These are phyloP conservation scores for Arge pagana DNA, from an alignment of 2,888 invertebrate genomes.

Conservation along the genomic window DNA sequence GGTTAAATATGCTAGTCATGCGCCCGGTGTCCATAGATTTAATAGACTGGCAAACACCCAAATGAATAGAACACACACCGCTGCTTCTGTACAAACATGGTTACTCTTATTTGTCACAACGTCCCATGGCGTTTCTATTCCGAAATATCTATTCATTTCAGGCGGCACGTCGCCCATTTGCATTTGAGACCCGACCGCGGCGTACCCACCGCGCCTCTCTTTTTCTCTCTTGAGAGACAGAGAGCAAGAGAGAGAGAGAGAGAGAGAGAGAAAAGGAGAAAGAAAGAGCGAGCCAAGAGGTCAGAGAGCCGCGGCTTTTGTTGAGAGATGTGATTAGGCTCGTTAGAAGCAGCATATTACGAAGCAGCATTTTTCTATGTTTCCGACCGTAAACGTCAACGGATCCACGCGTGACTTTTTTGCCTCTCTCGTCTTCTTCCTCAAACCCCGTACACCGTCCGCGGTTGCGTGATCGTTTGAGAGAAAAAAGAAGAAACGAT, in stretches of 20 bases:
- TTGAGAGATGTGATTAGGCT: constrained; percentile 21
- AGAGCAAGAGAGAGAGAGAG: too few species aligned
- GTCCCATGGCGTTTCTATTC: constrained; percentile 13
- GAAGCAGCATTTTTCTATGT: constrained; percentile 14
- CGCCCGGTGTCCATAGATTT: constrained; percentile 18
- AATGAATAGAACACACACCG: constrained; percentile 22
- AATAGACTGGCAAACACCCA: constrained; percentile 20
- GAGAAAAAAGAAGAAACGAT: too few species aligned
- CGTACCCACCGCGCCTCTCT: neutral
- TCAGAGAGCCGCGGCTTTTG: constrained; percentile 20
- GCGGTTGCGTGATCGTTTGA: too few species aligned
- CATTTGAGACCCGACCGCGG: constrained; percentile 14
- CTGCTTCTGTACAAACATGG: constrained; percentile 20
- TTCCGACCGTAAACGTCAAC: constrained; percentile 14
- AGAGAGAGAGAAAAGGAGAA: too few species aligned
- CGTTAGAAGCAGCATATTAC: constrained; percentile 13
- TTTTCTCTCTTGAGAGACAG: neutral
- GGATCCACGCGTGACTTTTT: too few species aligned
- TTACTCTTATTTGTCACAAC: constrained; percentile 22
- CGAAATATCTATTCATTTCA: constrained; percentile 20
- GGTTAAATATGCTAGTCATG: constrained; percentile 17
- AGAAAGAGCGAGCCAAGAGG: constrained; percentile 15
- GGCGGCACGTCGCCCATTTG: constrained; percentile 20
- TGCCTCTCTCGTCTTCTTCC: too few species aligned
- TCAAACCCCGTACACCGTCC: too few species aligned